Evolutionary conservation across 37 sponge, comb jelly and placozoan species (phyloP).

Genomic region (Spongia lamella): DNA sequence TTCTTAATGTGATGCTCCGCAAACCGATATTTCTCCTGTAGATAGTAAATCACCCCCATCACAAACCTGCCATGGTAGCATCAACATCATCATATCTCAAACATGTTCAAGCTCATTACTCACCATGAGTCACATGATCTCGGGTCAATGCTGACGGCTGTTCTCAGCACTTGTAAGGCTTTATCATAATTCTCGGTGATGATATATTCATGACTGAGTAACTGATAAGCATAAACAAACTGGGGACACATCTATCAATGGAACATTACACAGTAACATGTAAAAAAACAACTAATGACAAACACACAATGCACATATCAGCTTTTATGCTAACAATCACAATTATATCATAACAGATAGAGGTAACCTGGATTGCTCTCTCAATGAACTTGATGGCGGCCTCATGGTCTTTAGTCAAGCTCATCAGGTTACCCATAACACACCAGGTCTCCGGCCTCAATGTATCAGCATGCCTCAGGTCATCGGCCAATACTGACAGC

Average conservation of each 20-base stretch:
- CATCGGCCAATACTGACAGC: conserved; percentile 71
- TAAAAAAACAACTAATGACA: not conserved
- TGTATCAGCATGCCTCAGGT: conserved; percentile 52
- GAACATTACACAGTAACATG: not conserved
- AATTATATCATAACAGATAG: not conserved
- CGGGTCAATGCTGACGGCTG: conserved; percentile 69
- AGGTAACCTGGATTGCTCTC: conserved; percentile 70
- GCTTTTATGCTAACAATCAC: not conserved
- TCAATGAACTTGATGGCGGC: conserved; percentile 84
- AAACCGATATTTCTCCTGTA: conserved; percentile 79
- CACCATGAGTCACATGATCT: conserved; percentile 90
- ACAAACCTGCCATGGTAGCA: conserved; percentile 68
- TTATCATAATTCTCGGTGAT: conserved; percentile 71
- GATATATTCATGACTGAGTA: conserved; percentile 86
- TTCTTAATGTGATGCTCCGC: conserved; percentile 63
- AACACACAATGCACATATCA: not conserved
- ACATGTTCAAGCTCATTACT: not conserved
- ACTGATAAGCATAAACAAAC: conserved; percentile 80
- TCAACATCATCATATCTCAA: not conserved
- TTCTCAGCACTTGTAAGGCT: conserved; percentile 70
- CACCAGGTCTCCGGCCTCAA: conserved; percentile 69
- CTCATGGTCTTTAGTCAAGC: conserved; percentile 76
- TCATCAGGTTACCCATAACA: conserved; percentile 83
- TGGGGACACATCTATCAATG: conserved; percentile 49
- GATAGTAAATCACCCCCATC: conserved; percentile 77